Conservation (phyloP, 1,140 invertebrate genomes). For the Galleria mellonella region DNA sequence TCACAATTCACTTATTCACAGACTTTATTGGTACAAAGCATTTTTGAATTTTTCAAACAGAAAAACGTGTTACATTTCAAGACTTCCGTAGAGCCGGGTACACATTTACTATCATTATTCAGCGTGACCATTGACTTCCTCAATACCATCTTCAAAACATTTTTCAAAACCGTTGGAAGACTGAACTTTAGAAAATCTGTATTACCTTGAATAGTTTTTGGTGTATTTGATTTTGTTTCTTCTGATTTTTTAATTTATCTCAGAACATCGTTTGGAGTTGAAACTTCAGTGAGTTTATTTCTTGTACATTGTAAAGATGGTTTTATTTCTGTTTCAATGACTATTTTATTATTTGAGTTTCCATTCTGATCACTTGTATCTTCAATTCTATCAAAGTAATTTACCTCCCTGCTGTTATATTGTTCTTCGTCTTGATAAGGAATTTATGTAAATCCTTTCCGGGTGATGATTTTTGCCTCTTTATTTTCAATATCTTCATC, state of each 20-base stretch:
- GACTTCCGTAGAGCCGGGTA: conserved; percentile 15
- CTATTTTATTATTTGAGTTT: too few species aligned
- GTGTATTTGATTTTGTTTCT: background rate
- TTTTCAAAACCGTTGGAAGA: conserved; percentile 22
- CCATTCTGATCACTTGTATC: too few species aligned
- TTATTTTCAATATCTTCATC: too few species aligned
- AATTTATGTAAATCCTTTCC: too few species aligned
- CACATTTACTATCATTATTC: conserved; percentile 18
- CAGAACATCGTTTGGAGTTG: too few species aligned
- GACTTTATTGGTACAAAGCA: conserved; percentile 35
- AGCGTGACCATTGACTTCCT: conserved; percentile 35
- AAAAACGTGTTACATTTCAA: conserved; percentile 40
- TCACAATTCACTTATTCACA: conserved; percentile 18
- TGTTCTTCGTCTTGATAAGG: too few species aligned
- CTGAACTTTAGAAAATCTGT: conserved; percentile 7
- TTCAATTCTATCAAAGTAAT: too few species aligned
- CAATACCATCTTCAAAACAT: conserved; percentile 24
- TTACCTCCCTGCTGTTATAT: too few species aligned
- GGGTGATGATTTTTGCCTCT: too few species aligned
- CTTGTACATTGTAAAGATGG: too few species aligned
- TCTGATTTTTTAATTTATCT: background rate
- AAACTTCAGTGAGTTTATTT: too few species aligned
- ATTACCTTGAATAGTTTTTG: background rate
- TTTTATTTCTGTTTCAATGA: too few species aligned
- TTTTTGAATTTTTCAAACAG: conserved; percentile 45